Percentiles rank a stretch among this genome's conserved stretches.
Evolutionary conservation across 2,113 vertebrate species (phyloP).

Genomic region (Naja naja): DNA sequence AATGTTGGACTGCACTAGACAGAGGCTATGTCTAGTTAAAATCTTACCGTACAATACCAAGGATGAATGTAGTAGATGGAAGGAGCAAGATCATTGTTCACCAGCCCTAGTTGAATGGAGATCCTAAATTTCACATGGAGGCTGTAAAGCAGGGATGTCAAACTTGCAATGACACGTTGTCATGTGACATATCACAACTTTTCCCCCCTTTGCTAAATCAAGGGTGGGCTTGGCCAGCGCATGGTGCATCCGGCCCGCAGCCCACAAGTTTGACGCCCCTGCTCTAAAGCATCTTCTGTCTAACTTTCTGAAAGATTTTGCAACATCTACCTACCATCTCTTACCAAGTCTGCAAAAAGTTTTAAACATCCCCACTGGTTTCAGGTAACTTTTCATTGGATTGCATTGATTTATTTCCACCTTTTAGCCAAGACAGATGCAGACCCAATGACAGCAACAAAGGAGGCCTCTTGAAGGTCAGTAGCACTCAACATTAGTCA

Average conservation of each 20-base stretch:
- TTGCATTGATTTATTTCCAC: accelerated
- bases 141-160: not conserved
- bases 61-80: not conserved
- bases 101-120: not conserved
- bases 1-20: not conserved
- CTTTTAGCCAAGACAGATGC: accelerated
- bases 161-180: too few species aligned
- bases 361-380: not conserved
- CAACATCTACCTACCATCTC: not conserved
- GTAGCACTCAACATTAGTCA: not conserved
- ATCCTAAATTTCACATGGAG: not conserved
- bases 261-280: too few species aligned
- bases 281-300: not conserved
- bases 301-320: not conserved
- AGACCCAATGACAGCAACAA: accelerated
- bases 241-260: too few species aligned
- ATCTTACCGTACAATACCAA: not conserved
- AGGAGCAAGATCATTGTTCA: not conserved
- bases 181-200: too few species aligned
- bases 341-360: not conserved
- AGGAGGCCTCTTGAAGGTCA: not conserved
- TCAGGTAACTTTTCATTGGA: not conserved
- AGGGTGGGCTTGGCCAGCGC: too few species aligned
- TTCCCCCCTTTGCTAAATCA: too few species aligned
- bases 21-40: not conserved